Evolutionary conservation across 2,113 vertebrate species (phyloP).

Genomic region (Lota lota): DNA sequence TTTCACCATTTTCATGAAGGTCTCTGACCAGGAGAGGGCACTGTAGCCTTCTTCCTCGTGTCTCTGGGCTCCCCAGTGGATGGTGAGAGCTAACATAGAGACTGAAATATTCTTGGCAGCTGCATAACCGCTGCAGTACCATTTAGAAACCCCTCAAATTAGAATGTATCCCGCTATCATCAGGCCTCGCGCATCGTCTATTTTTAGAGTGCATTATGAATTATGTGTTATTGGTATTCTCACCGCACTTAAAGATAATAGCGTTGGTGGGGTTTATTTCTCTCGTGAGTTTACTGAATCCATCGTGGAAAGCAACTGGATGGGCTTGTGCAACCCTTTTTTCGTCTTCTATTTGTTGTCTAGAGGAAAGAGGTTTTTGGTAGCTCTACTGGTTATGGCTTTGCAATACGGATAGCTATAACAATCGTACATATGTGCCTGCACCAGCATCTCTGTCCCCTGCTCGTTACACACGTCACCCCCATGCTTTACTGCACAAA

Average conservation of each 20-base stretch:
- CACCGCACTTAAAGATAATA: too few species aligned
- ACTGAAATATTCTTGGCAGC: constrained; percentile 52
- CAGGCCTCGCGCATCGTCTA: too few species aligned
- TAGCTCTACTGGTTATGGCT: constrained; percentile 7
- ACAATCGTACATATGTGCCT: constrained; percentile 7
- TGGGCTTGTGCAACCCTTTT: background rate
- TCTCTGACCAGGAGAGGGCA: constrained; percentile 56
- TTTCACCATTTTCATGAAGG: constrained; percentile 32
- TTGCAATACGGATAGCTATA: constrained; percentile 12
- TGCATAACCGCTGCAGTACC: constrained; percentile 55
- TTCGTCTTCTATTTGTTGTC: background rate
- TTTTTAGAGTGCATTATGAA: too few species aligned
- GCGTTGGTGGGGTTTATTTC: too few species aligned
- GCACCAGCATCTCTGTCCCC: constrained; percentile 3
- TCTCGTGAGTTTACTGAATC: too few species aligned
- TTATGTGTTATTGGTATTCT: too few species aligned
- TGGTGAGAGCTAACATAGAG: constrained; percentile 29
- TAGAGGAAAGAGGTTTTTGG: constrained; percentile 5
- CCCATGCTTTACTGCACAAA: background rate
- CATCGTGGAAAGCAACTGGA: too few species aligned
- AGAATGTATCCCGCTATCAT: constrained; percentile 25
- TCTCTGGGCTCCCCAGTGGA: constrained; percentile 25
- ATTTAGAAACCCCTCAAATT: constrained; percentile 47
- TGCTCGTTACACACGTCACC: constrained; percentile 14
- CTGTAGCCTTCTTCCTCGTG: constrained; percentile 37